Percentiles rank a stretch among this genome's conserved stretches.
These are phyloP conservation scores for Caenorhabditis latens DNA, from an alignment of 1,140 invertebrate species.

Conservation along the genomic window DNA sequence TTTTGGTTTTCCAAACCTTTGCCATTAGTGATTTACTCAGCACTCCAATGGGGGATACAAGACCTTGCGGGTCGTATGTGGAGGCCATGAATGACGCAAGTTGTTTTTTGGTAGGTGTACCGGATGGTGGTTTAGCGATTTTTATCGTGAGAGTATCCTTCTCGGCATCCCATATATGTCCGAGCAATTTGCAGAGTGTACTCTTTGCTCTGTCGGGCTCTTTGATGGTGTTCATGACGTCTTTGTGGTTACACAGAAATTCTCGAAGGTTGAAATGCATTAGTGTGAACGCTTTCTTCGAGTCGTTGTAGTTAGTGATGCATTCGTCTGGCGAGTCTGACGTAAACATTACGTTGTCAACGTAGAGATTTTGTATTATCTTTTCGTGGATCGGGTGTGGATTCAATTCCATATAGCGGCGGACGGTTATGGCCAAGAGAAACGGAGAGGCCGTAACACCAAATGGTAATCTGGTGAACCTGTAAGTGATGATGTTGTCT, in stretches of 20 bases:
- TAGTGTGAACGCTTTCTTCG: not conserved
- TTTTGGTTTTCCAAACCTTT: not conserved
- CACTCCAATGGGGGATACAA: not conserved
- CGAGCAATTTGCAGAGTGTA: not conserved
- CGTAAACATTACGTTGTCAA: constrained; percentile 56
- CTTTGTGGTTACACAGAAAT: not conserved
- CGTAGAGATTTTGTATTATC: constrained; percentile 41
- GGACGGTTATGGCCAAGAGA: constrained; percentile 59
- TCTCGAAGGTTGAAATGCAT: constrained; percentile 4
- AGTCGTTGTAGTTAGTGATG: not conserved
- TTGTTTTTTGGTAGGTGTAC: not conserved
- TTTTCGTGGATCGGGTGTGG: not conserved
- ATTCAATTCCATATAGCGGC: constrained; percentile 57
- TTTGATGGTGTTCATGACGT: not conserved
- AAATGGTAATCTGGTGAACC: constrained; percentile 64
- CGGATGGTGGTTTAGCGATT: not conserved
- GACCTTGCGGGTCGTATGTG: not conserved
- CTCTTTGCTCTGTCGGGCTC: constrained; percentile 10
- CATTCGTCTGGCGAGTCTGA: not conserved
- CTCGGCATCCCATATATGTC: constrained; percentile 6
- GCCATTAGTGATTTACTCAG: not conserved
- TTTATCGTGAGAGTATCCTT: not conserved
- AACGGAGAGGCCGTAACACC: constrained; percentile 59
- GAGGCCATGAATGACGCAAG: not conserved
- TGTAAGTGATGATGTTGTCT: constrained; percentile 59